Evolutionary conservation across 2,113 vertebrate species (phyloP).

Genomic region (Grantiella picta): DNA sequence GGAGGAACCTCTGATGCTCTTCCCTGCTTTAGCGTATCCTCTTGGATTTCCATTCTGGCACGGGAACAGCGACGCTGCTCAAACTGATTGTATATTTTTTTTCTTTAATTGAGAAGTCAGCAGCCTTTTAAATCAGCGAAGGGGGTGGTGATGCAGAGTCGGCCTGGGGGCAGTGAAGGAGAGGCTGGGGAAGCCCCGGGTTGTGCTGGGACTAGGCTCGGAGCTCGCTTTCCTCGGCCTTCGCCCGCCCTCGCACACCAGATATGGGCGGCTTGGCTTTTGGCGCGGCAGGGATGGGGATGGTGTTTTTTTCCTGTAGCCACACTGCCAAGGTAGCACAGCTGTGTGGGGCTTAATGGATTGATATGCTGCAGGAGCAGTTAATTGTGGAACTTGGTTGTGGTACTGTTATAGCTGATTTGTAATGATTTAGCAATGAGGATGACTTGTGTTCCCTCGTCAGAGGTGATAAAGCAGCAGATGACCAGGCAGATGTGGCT

Average conservation of each 20-base stretch:
- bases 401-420: slow-evolving; percentile 38
- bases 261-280: not conserved
- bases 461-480: slow-evolving; percentile 46
- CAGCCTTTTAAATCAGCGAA: not conserved
- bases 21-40: not conserved
- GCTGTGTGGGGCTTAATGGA: slow-evolving; percentile 24
- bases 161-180: accelerated
- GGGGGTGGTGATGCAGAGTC: accelerated
- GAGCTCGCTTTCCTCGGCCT: not conserved
- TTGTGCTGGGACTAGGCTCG: accelerated
- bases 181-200: not conserved
- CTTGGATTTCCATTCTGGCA: not conserved
- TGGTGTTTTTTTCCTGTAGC: not conserved
- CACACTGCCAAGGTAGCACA: slow-evolving; percentile 30
- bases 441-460: slow-evolving; percentile 8
- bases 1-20: slow-evolving; percentile 19
- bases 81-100: not conserved
- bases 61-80: not conserved
- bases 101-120: not conserved
- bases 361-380: slow-evolving; percentile 33
- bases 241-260: not conserved
- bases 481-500: slow-evolving; percentile 46
- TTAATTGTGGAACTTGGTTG: slow-evolving; percentile 34
- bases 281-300: not conserved
- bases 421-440: slow-evolving; percentile 46